Evolutionary conservation across 2,797 vertebrate species (phyloP), one percentile per base, ranked within the genome.

Genomic region (Halcyon smyrnensis): DNA sequence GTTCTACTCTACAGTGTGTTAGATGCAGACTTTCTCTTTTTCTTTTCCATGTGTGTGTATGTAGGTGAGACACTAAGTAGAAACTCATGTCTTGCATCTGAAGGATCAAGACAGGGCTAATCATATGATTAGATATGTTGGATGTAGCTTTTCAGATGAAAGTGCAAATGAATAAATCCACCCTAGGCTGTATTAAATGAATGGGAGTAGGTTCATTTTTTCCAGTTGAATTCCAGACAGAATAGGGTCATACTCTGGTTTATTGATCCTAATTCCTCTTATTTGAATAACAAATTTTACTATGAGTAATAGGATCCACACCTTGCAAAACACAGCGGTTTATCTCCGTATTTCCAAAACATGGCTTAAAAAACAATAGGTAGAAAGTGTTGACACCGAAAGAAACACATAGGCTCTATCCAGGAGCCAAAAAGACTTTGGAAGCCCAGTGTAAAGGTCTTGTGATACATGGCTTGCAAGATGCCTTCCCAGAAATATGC

Each of bases 11-110:
- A 9, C 5, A 65, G 7, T 65, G 18, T n/a, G 23, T 67, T 79
- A 36, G 71, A 28, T 51, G 19, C 43, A 88, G 71, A 43, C 12
- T 15, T 62, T 95, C 28, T 9, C 12, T 87, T 80, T 87, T 50
- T 41, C 57, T 14, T n/a, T 50, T 25, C 16, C 11, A 0, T 1
- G 0, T 8, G 1, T 54, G 30, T 45, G 2, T 23, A 4, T 6
- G 12, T 8, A 39, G 34, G 27, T 1, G 4, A 82, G 4, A 12
- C 41, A 57, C 43, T 30, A 39, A 41, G 27, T 14, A 51, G 21
- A 82, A 88, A 69, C 7, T 48, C 24, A 8, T 11, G 27, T 18
- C 78, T 92, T 84, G 48, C 28, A 36, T 64, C 48, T 56, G 45
- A 87, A 89, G 41, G 32, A 34, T 81, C 12, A 36, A 50, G 50